Evolutionary conservation across 2,888 invertebrate species (phyloP).

Genomic region (Conchocele bisecta): DNA sequence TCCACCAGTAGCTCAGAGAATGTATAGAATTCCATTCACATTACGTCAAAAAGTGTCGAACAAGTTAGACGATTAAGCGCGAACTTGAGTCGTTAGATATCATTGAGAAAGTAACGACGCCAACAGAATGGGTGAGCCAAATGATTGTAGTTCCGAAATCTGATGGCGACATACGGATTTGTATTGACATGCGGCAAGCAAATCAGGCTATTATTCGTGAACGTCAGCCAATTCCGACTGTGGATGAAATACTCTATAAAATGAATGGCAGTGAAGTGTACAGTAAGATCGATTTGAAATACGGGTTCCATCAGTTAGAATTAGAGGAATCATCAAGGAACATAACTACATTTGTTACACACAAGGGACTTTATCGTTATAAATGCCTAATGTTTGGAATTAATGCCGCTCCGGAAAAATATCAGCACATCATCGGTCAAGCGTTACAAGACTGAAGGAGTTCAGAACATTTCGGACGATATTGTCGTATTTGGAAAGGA

Average conservation of each 20-base stretch:
- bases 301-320: conserved; percentile 65
- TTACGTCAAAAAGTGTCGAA: no score
- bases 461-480: conserved; percentile 56
- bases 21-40: no score
- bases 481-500: conserved; percentile 47
- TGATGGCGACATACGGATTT: conserved; percentile 51
- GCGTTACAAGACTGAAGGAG: no score
- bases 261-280: conserved; percentile 53
- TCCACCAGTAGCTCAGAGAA: no score
- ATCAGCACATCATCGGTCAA: no score
- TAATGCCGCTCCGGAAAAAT: conserved; percentile 57
- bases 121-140: no score
- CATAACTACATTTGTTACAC: conserved; percentile 66
- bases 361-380: conserved; percentile 56
- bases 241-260: conserved; percentile 42
- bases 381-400: conserved; percentile 60
- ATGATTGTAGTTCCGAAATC: no score
- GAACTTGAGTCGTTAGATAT: no score
- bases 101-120: no score
- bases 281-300: conserved; percentile 63
- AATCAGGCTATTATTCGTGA: conserved; percentile 44
- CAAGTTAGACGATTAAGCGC: no score
- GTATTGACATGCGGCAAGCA: conserved; percentile 51
- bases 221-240: conserved; percentile 40
- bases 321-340: conserved; percentile 54